A percentile compares a stretch with the other conserved stretches of the same genome.
These are phyloP conservation scores for Stenodema calcarata DNA, from an alignment of 2,888 invertebrate genomes.

Conservation along the genomic window DNA sequence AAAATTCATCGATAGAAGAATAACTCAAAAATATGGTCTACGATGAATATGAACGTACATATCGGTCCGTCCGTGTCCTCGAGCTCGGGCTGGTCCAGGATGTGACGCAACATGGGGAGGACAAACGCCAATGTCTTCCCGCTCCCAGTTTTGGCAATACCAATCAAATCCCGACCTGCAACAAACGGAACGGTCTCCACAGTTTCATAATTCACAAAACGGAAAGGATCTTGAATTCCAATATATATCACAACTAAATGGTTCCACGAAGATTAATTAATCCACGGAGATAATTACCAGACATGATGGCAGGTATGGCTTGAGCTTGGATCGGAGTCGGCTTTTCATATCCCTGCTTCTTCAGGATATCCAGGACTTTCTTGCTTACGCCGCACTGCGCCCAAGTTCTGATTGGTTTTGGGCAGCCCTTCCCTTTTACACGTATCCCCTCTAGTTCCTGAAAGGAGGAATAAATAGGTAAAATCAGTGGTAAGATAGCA, in stretches of 20 bases:
- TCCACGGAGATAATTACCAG: slow-evolving; percentile 64
- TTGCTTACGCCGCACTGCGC: slow-evolving; percentile 98
- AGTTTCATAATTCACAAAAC: background rate
- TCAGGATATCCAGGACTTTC: slow-evolving; percentile 90
- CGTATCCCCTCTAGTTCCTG: slow-evolving; percentile 90
- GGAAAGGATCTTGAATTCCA: background rate
- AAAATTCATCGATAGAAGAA: too few species aligned
- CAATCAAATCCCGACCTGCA: slow-evolving; percentile 84
- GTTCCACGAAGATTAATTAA: background rate
- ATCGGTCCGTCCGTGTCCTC: slow-evolving; percentile 98
- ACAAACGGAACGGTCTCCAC: background rate
- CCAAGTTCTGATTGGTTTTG: slow-evolving; percentile 81
- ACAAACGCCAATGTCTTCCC: slow-evolving; percentile 98
- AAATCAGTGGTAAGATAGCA: background rate
- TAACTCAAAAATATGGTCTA: too few species aligned
- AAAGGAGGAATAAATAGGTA: slow-evolving; percentile 6
- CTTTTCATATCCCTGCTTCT: slow-evolving; percentile 89
- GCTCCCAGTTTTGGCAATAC: slow-evolving; percentile 98
- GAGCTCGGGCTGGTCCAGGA: slow-evolving; percentile 90
- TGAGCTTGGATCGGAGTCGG: slow-evolving; percentile 99
- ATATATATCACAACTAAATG: background rate
- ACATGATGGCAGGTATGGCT: slow-evolving; percentile 97
- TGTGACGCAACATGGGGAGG: slow-evolving; percentile 96
- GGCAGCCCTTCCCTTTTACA: slow-evolving; percentile 95
- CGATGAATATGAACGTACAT: slow-evolving; percentile 60